Evolutionary conservation across 1,140 invertebrate genomes (phyloP), one percentile per base, ranked within the genome.

Genomic region (Aphidius ervi): DNA sequence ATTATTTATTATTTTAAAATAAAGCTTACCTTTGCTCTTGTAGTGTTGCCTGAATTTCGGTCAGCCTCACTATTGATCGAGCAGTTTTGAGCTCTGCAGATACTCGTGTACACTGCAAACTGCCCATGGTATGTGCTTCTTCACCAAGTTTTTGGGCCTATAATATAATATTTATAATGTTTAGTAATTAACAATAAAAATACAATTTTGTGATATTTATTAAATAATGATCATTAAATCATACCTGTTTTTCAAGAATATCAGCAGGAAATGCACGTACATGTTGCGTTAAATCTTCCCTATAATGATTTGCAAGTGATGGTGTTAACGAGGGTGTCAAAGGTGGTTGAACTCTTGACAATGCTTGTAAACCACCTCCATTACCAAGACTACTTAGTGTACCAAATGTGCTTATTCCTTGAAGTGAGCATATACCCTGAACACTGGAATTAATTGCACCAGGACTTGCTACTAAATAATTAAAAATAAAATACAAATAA

Each of bases 31-130:
- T 95, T 85, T 97, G 94, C 85, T 97, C 94, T 83, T 97, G 93
- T 77, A 97, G 82, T 63, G 95, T 97, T 60, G 95, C 93, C 83
- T 95, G 93, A 78, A 97, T 97, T 86, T 98, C 95, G 42, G 93
- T 94, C 71, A 95, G 86, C 70, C 95, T 87, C 65, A 98, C 95
- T 72, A 96, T 83, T 65, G 94, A 96, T 65, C 95, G 86, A 65
- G 94, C 92, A 79, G 92, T 93, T 82, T 98, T 98, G 62, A 98
- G 82, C 74, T 98, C 94, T 42, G 94, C 90, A 54, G 94, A 97
- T 65, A 98, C 94, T 81, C 93, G 88, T 66, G 94, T 96, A 82
- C 91, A 93, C 73, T 90, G 88, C 73, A 93, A 83, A 83, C 91
- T 93, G 66, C 90, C 90, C 78, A 92, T 85, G 62, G 86, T 85